Percentiles rank a stretch among this genome's conserved stretches.
phyloP scores from a whole-genome alignment of 2,113 vertebrate genomes.

The Petromus typicus region DNA sequence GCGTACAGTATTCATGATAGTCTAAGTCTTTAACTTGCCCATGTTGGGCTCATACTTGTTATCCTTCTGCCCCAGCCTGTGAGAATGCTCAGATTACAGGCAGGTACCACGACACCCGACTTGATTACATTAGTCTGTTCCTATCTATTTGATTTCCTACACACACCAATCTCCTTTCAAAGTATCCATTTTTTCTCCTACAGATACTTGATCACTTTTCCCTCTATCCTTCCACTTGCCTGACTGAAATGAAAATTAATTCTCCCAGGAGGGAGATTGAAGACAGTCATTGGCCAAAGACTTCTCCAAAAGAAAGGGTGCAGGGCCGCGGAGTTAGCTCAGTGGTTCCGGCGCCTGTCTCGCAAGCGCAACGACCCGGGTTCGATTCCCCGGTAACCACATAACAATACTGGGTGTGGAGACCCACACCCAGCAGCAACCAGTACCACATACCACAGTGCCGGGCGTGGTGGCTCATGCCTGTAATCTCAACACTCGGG shows the following conservation, averaged over 20 bases:
- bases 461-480: too few relatives aligned
- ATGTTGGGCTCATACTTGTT: neutral
- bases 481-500: too few relatives aligned
- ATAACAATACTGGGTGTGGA: too few relatives aligned
- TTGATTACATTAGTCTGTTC: neutral
- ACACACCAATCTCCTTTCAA: neutral
- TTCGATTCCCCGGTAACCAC: too few relatives aligned
- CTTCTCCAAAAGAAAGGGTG: neutral
- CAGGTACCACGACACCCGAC: neutral
- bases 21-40: too few relatives aligned
- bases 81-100: neutral
- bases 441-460: too few relatives aligned
- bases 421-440: too few relatives aligned
- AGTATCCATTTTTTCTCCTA: neutral
- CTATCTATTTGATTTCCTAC: neutral
- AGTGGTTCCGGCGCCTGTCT: too few relatives aligned
- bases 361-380: too few relatives aligned
- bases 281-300: neutral
- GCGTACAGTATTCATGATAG: too few relatives aligned
- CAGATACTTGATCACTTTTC: neutral
- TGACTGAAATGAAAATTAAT: neutral
- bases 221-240: neutral
- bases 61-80: neutral
- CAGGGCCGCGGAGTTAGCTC: too few relatives aligned
- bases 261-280: neutral